Evolutionary conservation across 1,140 invertebrate species (phyloP), one percentile per base, ranked within the genome.

Genomic region (Trypoxylus dichotomus): DNA sequence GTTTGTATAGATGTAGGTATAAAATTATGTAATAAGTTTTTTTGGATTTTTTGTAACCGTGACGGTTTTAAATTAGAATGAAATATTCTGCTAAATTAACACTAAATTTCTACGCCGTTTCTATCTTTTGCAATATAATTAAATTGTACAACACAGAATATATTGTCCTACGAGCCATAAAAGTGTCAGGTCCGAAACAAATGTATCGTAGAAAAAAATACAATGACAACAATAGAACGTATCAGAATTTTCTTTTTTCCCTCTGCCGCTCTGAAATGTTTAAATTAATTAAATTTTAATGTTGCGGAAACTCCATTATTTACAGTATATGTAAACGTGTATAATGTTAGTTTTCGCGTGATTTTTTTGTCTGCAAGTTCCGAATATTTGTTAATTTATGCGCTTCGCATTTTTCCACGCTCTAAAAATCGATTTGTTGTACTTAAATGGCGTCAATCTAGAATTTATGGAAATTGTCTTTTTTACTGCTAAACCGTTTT

Each of bases 271-370:
- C 25, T 24, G 60, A 63, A 63, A 63, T 63, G 60, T 25, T 25
- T 63, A 63, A 1, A 63, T 63, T 63, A 63, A 63, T 63, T 63
- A 63, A 63, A 63, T 63, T 63, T 63, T 63, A 63, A 63, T 63
- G 60, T 63, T 2, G 60, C 13, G 60, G 60, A 63, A 63, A 63
- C 24, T 63, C 21, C 13, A 63, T 63, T 63, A 25, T 63, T 24
- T 47, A 19, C 43, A 11, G n/a, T 47, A 47, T 13, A 47, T 63
- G 3, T 63, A 63, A 25, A 24, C 10, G 60, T 19, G 2, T n/a
- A 19, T 11, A 63, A 24, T 24, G 58, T 63, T 19, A 63, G 19
- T 24, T 63, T 10, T 21, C 19, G 7, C 21, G 2, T 24, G 21
- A 24, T 63, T 27, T 27, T 63, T 19, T 19, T 63, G 5, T 25